Percentiles rank a stretch among this genome's conserved stretches.
phyloP scores from a whole-genome alignment of 2,797 vertebrate genomes.

The Thalassophryne amazonica region DNA sequence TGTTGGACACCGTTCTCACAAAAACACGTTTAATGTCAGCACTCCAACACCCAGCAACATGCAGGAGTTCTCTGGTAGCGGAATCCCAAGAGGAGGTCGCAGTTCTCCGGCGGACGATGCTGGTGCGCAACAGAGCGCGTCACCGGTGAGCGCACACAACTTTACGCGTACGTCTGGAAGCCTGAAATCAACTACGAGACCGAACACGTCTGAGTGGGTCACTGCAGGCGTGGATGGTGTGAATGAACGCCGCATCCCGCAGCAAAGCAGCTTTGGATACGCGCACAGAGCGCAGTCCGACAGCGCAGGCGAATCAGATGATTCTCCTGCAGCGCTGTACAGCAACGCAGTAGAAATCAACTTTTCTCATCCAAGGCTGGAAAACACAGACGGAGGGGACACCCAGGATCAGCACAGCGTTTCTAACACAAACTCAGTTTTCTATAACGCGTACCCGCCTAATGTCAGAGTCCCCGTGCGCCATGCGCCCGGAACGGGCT shows the following conservation, averaged over 20 bases:
- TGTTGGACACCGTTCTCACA: background rate
- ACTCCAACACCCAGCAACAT: background rate
- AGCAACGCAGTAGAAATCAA: conserved; percentile 51
- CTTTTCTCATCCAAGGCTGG: conserved; percentile 12
- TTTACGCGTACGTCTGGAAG: conserved; percentile 8
- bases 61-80: conserved; percentile 70
- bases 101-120: conserved; percentile 21
- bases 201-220: conserved; percentile 1
- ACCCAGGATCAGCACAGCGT: conserved; percentile 56
- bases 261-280: conserved; percentile 3
- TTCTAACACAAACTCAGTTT: conserved; percentile 71
- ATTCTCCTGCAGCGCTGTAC: conserved; percentile 23
- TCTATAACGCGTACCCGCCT: conserved; percentile 67
- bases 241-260: background rate
- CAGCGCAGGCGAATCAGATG: background rate
- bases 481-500: conserved; percentile 52
- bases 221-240: background rate
- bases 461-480: conserved; percentile 38
- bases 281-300: background rate
- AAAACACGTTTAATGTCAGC: conserved; percentile 9
- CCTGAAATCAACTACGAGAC: background rate
- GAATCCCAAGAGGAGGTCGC: conserved; percentile 54
- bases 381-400: conserved; percentile 33
- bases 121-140: background rate
- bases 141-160: background rate